Conservation (phyloP, 2,797 vertebrate genomes). For the Mallotus villosus region DNA sequence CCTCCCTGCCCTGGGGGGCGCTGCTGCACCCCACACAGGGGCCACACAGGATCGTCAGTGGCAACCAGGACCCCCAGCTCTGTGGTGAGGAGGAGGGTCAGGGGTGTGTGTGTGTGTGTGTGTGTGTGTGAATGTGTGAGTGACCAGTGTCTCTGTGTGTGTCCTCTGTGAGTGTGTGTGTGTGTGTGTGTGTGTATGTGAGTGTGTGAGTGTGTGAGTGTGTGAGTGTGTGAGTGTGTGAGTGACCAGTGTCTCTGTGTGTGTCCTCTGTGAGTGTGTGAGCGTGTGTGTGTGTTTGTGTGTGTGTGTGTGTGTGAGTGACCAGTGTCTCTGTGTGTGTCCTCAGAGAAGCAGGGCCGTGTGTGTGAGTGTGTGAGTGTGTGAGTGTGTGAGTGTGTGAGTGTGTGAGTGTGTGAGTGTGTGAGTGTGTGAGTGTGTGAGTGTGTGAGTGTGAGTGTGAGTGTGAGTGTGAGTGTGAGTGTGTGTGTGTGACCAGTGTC, state of each 20-base stretch:
- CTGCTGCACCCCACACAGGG: conserved; percentile 82
- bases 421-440: conserved; percentile 38
- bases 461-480: conserved; percentile 41
- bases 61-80: conserved; percentile 74
- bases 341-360: too few species aligned
- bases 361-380: background rate
- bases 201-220: too few species aligned
- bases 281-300: background rate
- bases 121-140: conserved; percentile 38
- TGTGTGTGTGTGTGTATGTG: too few species aligned
- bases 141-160: too few species aligned
- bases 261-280: too few species aligned
- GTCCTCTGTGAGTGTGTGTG: too few species aligned
- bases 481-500: conserved; percentile 67
- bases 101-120: background rate
- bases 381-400: background rate
- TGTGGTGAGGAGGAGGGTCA: conserved; percentile 76
- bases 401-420: background rate
- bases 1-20: conserved; percentile 80
- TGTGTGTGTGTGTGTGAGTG: background rate
- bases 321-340: background rate
- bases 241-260: conserved; percentile 33
- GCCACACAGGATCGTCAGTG: conserved; percentile 76
- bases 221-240: too few species aligned
- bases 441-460: conserved; percentile 10